A percentile compares a stretch with the other conserved stretches of the same genome.
phyloP scores from a whole-genome alignment of 92 coral and sea anemone species.

The Bergia puertoricense region DNA sequence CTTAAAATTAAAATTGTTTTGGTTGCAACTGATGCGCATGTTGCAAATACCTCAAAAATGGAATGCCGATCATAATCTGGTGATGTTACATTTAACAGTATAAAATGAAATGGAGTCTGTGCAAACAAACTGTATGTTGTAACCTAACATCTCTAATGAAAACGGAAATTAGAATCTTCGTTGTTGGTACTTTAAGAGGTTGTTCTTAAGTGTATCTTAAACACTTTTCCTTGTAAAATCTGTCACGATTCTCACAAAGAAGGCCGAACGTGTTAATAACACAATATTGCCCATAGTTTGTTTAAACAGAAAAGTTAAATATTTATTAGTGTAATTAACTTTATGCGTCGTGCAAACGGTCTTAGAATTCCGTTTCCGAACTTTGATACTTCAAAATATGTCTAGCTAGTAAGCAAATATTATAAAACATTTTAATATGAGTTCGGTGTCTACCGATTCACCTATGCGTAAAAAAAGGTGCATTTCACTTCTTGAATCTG shows the following conservation, averaged over 20 bases:
- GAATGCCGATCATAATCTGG: neutral
- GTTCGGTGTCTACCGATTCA: neutral
- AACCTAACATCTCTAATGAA: neutral
- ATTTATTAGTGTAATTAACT: neutral
- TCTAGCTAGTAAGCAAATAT: neutral
- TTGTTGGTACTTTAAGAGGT: neutral
- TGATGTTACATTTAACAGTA: neutral
- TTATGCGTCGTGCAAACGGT: neutral
- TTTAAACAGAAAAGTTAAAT: too few species aligned
- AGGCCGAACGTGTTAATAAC: neutral
- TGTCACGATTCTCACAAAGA: neutral
- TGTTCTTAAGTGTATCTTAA: neutral
- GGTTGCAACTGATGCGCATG: neutral
- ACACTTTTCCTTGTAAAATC: neutral
- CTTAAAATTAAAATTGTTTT: too few species aligned
- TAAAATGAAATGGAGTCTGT: neutral
- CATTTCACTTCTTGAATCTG: too few species aligned
- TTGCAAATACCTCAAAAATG: neutral
- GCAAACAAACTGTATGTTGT: neutral
- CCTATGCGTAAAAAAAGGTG: neutral
- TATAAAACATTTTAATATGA: too few species aligned
- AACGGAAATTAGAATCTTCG: slow-evolving; percentile 1
- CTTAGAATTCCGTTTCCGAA: too few species aligned
- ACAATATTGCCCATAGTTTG: neutral
- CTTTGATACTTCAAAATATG: too few species aligned